These are phyloP conservation scores for Mimas tiliae DNA, from an alignment of 2,888 invertebrate species.

Conservation along the genomic window DNA sequence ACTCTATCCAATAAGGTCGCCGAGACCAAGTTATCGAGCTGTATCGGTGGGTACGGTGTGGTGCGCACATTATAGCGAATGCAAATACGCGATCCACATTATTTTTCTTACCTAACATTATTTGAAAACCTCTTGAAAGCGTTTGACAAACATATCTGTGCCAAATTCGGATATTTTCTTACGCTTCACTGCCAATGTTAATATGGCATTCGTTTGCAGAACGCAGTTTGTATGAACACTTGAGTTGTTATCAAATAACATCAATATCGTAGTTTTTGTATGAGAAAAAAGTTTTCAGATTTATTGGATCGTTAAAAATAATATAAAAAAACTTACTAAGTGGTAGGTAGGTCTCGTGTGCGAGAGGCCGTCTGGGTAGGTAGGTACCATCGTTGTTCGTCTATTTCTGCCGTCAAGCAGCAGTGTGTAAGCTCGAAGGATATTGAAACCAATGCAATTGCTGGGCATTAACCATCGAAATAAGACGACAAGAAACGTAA, in stretches of 20 bases:
- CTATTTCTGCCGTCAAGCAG: too few relatives aligned
- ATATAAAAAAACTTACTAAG: too few relatives aligned
- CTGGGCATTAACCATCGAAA: too few relatives aligned
- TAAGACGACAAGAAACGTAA: too few relatives aligned
- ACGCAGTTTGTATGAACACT: slow-evolving; percentile 40
- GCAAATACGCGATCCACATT: slow-evolving; percentile 35
- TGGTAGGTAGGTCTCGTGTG: too few relatives aligned
- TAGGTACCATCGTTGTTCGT: too few relatives aligned
- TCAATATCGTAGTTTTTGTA: slow-evolving; percentile 1
- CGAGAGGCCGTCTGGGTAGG: too few relatives aligned
- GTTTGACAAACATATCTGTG: slow-evolving; percentile 46
- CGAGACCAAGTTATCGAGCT: too few relatives aligned
- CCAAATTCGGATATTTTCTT: slow-evolving; percentile 33
- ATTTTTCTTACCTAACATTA: slow-evolving; percentile 50
- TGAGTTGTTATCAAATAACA: slow-evolving; percentile 43
- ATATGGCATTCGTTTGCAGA: slow-evolving; percentile 40
- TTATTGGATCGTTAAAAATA: neutral
- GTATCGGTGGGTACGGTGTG: too few relatives aligned
- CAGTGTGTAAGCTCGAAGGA: too few relatives aligned
- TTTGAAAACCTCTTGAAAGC: slow-evolving; percentile 54
- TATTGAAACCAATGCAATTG: too few relatives aligned
- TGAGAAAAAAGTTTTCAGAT: neutral
- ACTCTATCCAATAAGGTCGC: too few relatives aligned
- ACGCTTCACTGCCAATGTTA: slow-evolving; percentile 37
- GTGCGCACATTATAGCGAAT: neutral